Percentiles rank a stretch among this genome's conserved stretches.
Conservation (phyloP, 2,113 vertebrate genomes). For the Aegithalos caudatus region DNA sequence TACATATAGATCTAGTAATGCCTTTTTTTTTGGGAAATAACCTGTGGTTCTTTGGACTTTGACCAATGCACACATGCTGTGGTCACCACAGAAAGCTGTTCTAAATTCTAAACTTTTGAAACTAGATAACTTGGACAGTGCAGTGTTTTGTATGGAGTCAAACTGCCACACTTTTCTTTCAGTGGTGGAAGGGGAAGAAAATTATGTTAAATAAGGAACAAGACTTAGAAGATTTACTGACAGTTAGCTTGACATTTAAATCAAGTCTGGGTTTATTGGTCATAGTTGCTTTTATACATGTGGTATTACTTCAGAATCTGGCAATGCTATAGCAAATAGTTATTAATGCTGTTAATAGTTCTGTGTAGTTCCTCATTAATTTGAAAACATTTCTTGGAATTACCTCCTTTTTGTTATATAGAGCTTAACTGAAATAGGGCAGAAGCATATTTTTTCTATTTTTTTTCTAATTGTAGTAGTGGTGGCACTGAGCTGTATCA, state of each 20-base stretch:
- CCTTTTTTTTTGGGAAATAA: not conserved
- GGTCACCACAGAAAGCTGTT: not conserved
- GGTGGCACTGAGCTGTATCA: not conserved
- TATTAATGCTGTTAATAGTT: not conserved
- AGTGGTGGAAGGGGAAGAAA: not conserved
- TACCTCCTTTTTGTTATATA: not conserved
- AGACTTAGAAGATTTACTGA: not conserved
- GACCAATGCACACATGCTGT: not conserved
- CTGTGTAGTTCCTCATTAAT: not conserved
- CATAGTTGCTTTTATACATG: not conserved
- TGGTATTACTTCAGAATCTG: not conserved
- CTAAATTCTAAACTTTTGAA: not conserved
- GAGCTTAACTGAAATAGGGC: not conserved
- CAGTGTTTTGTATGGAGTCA: not conserved
- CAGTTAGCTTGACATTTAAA: not conserved
- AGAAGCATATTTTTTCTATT: not conserved
- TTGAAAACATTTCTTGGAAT: not conserved
- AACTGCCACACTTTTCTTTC: not conserved
- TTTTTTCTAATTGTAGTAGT: not conserved
- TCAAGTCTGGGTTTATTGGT: not conserved
- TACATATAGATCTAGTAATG: not conserved
- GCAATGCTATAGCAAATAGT: not conserved
- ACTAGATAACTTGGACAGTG: not conserved
- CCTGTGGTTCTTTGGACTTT: rapidly evolving
- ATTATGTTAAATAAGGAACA: not conserved